Conservation (phyloP, 2,797 vertebrate species). For the Parauchenoglanis punctatus region DNA sequence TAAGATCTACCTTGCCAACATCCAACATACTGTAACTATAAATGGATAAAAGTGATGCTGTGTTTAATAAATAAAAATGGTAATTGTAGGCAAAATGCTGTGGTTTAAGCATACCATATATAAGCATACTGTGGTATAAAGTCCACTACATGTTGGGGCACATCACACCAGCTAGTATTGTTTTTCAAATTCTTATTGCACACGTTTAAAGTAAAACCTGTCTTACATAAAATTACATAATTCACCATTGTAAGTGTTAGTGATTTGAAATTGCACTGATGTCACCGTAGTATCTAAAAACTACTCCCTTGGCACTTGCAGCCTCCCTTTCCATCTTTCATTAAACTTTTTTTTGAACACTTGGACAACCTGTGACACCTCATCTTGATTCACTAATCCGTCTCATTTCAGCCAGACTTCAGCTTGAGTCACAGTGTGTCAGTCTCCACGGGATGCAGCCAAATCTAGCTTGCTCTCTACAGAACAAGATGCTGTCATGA, state of each 20-base stretch:
- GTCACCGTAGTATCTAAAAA: background rate
- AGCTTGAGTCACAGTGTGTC: constrained; percentile 66
- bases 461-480: constrained; percentile 65
- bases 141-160: no score
- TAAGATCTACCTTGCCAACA: background rate
- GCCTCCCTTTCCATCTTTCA: background rate
- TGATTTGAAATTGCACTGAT: background rate
- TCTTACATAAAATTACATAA: background rate
- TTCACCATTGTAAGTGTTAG: background rate
- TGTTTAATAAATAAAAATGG: background rate
- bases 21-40: background rate
- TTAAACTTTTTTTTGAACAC: background rate
- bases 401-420: constrained; percentile 66
- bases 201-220: constrained; percentile 29
- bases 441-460: constrained; percentile 63
- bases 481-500: constrained; percentile 63
- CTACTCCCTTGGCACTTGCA: background rate
- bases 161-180: background rate
- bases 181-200: background rate
- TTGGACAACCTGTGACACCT: constrained; percentile 5
- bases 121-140: background rate
- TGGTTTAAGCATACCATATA: background rate
- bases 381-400: constrained; percentile 68
- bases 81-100: background rate
- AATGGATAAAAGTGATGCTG: background rate